Conservation (phyloP, 1,140 invertebrate genomes). For the Anagrus nilaparvatae region DNA sequence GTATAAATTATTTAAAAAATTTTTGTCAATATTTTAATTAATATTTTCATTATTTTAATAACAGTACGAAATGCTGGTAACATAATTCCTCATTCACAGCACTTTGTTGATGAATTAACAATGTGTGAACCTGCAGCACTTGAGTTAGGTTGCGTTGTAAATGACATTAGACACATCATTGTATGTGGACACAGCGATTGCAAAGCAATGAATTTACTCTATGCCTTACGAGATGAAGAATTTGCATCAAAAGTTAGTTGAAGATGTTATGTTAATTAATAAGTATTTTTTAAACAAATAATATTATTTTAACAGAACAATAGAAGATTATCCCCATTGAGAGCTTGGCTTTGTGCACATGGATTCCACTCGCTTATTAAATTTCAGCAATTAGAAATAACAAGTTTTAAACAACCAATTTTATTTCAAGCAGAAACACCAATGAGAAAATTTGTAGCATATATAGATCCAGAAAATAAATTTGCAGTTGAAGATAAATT, state of each 20-base stretch:
- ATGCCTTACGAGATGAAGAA: conserved; percentile 68
- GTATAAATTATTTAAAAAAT: background rate
- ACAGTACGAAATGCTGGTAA: conserved; percentile 91
- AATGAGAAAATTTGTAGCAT: conserved; percentile 78
- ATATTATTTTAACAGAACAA: conserved; percentile 49
- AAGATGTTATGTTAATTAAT: conserved; percentile 6
- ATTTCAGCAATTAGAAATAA: conserved; percentile 63
- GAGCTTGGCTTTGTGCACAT: conserved; percentile 85
- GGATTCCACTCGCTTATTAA: conserved; percentile 71
- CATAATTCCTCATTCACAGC: conserved; percentile 79
- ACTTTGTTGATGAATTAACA: conserved; percentile 75
- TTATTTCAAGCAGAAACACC: conserved; percentile 79
- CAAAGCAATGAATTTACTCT: conserved; percentile 92
- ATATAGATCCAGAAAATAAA: conserved; percentile 87
- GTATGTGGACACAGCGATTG: conserved; percentile 97
- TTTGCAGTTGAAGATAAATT: conserved; percentile 85
- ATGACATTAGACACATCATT: conserved; percentile 85
- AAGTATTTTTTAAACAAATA: background rate
- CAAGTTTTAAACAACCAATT: conserved; percentile 63
- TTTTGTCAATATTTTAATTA: background rate
- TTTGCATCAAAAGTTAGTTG: conserved; percentile 56
- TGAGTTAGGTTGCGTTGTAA: conserved; percentile 87
- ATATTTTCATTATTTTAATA: conserved; percentile 27
- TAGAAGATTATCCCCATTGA: conserved; percentile 73
- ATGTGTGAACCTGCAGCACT: conserved; percentile 91